Evolutionary conservation across 1,140 invertebrate genomes (phyloP).

Genomic region (Ctenoplectra terminalis): DNA sequence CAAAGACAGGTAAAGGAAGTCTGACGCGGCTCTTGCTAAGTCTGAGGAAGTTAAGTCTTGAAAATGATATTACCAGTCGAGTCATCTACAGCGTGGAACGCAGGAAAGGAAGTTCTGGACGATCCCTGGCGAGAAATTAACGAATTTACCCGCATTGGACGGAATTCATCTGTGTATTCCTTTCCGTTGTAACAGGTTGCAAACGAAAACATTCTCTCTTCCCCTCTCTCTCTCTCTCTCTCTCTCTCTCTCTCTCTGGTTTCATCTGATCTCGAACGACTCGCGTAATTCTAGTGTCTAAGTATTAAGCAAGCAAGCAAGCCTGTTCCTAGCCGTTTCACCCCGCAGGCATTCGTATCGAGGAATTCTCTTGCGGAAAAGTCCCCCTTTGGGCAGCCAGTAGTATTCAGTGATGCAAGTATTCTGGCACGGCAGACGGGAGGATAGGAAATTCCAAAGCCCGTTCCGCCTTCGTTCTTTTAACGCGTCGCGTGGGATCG

Average conservation of each 20-base stretch:
- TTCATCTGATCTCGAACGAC: not conserved
- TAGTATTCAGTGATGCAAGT: conserved; percentile 45
- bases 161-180: conserved; percentile 21
- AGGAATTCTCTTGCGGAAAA: conserved; percentile 62
- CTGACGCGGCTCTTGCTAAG: not conserved
- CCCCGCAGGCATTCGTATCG: conserved; percentile 62
- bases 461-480: conserved; percentile 32
- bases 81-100: not conserved
- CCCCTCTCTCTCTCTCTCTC: not conserved
- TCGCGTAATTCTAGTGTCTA: conserved; percentile 36
- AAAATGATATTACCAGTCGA: conserved; percentile 31
- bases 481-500: conserved; percentile 50
- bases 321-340: conserved; percentile 20
- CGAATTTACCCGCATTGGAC: conserved; percentile 49
- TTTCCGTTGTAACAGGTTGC: conserved; percentile 59
- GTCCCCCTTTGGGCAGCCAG: conserved; percentile 55
- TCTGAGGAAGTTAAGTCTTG: not conserved
- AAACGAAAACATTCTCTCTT: not conserved
- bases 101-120: not conserved
- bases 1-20: not conserved
- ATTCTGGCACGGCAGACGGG: conserved; percentile 40
- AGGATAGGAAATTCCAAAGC: conserved; percentile 59
- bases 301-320: conserved; percentile 60
- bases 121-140: conserved; percentile 42
- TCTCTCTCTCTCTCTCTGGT: not conserved